Evolutionary conservation across 1,140 invertebrate species (phyloP).

Genomic region (Bactericera cockerelli): DNA sequence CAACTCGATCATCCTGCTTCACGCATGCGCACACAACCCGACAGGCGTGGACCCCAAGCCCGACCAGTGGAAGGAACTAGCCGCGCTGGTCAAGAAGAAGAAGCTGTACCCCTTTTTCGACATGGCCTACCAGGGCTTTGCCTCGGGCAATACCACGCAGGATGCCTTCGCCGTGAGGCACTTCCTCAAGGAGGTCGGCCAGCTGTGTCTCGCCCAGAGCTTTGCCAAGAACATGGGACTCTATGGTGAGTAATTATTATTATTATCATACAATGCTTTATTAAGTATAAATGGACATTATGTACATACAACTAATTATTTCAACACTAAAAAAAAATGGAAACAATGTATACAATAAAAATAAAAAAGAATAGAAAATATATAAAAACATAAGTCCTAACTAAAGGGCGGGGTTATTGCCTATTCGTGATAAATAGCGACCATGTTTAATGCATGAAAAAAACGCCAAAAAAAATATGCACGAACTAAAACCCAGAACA

Average conservation of each 20-base stretch:
- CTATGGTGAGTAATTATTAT: slow-evolving; percentile 62
- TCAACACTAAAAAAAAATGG: no score
- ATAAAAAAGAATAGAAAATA: no score
- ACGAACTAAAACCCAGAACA: no score
- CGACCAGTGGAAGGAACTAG: slow-evolving; percentile 80
- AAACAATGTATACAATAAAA: no score
- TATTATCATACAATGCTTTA: no score
- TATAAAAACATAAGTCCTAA: no score
- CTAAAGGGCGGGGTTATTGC: no score
- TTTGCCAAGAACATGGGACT: slow-evolving; percentile 99
- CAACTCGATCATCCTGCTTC: slow-evolving; percentile 79
- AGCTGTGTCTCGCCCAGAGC: slow-evolving; percentile 81
- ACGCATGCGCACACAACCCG: slow-evolving; percentile 98
- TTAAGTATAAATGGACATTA: no score
- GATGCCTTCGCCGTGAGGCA: slow-evolving; percentile 81
- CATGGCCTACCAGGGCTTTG: slow-evolving; percentile 99
- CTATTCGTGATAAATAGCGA: no score
- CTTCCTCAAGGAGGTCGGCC: slow-evolving; percentile 86
- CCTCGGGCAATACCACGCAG: slow-evolving; percentile 63
- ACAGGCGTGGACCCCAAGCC: slow-evolving; percentile 90
- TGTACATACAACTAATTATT: slow-evolving; percentile 5
- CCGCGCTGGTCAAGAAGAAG: slow-evolving; percentile 61
- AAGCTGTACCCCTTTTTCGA: slow-evolving; percentile 96
- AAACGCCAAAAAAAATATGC: no score
- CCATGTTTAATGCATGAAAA: no score